Evolutionary conservation across 2,113 vertebrate species (phyloP), one percentile per base, ranked within the genome.

Genomic region (Notothenia rossii): DNA sequence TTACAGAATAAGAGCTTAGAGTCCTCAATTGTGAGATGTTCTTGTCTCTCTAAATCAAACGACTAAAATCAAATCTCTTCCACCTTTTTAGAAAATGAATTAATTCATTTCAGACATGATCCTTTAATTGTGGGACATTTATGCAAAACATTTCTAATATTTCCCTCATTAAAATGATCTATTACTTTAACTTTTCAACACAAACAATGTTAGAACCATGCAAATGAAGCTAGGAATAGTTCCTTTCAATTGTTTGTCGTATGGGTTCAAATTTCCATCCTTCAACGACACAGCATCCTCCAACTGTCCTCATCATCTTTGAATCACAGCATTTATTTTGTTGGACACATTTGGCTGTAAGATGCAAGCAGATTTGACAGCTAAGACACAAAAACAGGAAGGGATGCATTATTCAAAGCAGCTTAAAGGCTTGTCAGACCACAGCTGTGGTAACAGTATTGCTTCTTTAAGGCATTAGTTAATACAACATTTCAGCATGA

Each of bases 341-440:
- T 74, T 79, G 70, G 69, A 59, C 22, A 14, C 13, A 65, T 84
- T 88, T 79, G 64, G 45, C 60, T 60, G 45, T 58, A 58, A 72
- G 60, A 84, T 54, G 63, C 50, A 72, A 81, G 71, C 73, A 74
- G 46, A 61, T 65, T 54, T 79, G 85, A 74, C 79, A 80, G 76
- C 50, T 69, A 78, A 86, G 69, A 81, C 63, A 71, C 71, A 78
- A 63, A 87, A 85, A 84, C 65, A 85, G 77, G 67, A 81, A 85
- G 70, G 65, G 69, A 90, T 82, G 72, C 68, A 85, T 89, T 87
- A 90, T 81, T 87, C 81, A 86, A 88, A 66, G 46, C 70, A 69
- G 54, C 78, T 85, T 60, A 53, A 68, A 79, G 82, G 74, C 77
- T 66, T 66, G 68, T 89, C 77, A 75, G 63, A 80, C 62, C 77